Conservation (phyloP, 1,140 invertebrate species). For the Leptinotarsa undecemlineata region DNA sequence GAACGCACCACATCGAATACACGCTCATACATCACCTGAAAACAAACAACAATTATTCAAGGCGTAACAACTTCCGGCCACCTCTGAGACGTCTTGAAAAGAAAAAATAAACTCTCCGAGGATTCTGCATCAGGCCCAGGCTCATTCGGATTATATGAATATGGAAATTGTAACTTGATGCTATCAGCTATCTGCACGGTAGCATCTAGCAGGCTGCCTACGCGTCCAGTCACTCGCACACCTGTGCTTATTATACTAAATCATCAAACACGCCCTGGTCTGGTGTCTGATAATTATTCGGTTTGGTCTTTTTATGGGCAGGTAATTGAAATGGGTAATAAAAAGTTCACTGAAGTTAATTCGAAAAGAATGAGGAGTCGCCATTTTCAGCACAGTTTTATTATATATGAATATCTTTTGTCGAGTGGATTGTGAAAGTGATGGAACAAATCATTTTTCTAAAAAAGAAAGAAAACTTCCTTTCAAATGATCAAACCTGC, state of each 20-base stretch:
- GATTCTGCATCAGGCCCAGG: conserved; percentile 5
- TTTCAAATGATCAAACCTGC: too few relatives aligned
- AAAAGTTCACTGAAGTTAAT: too few relatives aligned
- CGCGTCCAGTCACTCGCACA: neutral
- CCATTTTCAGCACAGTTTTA: too few relatives aligned
- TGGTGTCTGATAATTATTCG: conserved; percentile 1
- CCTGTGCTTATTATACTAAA: conserved; percentile 16
- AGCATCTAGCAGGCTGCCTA: conserved; percentile 23
- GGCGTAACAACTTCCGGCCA: conserved; percentile 30
- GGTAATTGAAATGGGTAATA: too few relatives aligned
- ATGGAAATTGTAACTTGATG: conserved; percentile 33
- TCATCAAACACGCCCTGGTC: conserved; percentile 11
- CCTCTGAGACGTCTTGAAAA: conserved; percentile 20
- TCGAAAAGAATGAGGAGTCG: too few relatives aligned
- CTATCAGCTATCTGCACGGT: conserved; percentile 32
- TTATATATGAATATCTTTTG: too few relatives aligned
- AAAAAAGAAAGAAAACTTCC: too few relatives aligned
- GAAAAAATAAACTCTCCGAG: conserved; percentile 5
- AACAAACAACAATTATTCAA: conserved; percentile 3
- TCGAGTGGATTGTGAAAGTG: too few relatives aligned
- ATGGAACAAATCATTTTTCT: too few relatives aligned
- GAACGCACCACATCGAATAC: neutral
- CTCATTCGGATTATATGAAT: conserved; percentile 32
- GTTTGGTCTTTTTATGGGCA: too few relatives aligned
- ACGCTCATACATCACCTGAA: conserved; percentile 1